Percentiles rank a stretch among this genome's conserved stretches.
Evolutionary conservation across 1,140 invertebrate genomes (phyloP).

Genomic region (Thaumatotibia leucotreta): DNA sequence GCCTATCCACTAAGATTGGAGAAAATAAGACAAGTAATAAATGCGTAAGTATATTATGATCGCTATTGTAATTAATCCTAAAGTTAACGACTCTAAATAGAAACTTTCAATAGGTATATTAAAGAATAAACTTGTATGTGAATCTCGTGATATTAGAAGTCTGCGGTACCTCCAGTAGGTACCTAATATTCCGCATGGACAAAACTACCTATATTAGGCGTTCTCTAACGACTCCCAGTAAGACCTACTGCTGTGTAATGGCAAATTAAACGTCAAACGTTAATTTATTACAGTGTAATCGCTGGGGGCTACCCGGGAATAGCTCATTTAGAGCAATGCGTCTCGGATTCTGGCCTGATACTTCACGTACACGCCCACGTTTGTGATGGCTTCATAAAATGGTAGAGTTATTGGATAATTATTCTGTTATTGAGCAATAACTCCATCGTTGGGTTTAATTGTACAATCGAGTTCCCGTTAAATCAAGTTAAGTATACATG

Average conservation of each 20-base stretch:
- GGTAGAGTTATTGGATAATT: conserved; percentile 4
- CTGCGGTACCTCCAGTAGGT: neutral
- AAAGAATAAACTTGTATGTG: no score
- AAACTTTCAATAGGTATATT: neutral
- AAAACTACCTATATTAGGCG: no score
- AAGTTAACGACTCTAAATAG: no score
- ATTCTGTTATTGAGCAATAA: conserved; percentile 1
- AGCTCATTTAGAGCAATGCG: neutral
- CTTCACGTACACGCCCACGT: conserved; percentile 21
- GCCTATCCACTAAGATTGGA: neutral
- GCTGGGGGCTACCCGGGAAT: conserved; percentile 25
- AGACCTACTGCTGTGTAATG: conserved; percentile 34
- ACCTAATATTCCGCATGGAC: no score
- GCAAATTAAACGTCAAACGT: conserved; percentile 31
- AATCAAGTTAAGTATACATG: no score
- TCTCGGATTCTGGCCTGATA: conserved; percentile 8
- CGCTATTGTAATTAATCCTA: no score
- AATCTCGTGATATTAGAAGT: neutral
- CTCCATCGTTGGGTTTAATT: neutral
- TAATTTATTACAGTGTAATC: conserved; percentile 32
- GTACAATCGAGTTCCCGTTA: neutral
- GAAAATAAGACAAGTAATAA: neutral
- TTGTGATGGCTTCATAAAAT: neutral
- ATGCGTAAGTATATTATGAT: no score
- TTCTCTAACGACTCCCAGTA: conserved; percentile 24